phyloP scores from a whole-genome alignment of 2,888 invertebrate species.

The Diadegma fenestrale region DNA sequence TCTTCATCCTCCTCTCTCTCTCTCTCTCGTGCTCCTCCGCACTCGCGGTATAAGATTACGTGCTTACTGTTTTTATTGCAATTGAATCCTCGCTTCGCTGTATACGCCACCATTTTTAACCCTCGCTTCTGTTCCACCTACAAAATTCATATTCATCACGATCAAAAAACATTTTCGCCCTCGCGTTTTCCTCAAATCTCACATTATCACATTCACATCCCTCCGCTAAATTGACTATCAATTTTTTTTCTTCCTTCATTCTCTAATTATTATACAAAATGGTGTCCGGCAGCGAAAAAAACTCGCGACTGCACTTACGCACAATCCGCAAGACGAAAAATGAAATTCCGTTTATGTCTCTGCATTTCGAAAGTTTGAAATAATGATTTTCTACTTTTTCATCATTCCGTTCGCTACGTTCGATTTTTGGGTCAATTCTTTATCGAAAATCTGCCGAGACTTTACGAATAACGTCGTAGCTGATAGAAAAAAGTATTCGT shows the following conservation, averaged over 20 bases:
- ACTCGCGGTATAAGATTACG: conserved; percentile 79
- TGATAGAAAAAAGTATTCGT: not conserved
- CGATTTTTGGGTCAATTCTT: not conserved
- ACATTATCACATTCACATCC: not conserved
- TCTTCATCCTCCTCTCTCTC: conserved; percentile 67
- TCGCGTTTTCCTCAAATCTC: not conserved
- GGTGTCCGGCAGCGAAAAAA: conserved; percentile 78
- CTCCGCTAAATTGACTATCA: too few species aligned
- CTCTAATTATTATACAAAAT: conserved; percentile 83
- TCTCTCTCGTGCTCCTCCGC: conserved; percentile 28
- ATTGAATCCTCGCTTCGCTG: conserved; percentile 80
- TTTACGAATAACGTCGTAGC: not conserved
- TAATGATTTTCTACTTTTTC: not conserved
- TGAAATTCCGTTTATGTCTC: too few species aligned
- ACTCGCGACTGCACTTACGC: not conserved
- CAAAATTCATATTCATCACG: conserved; percentile 78
- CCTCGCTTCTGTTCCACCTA: conserved; percentile 63
- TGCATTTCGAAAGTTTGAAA: too few species aligned
- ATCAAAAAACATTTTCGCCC: conserved; percentile 46
- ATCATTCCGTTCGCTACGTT: not conserved
- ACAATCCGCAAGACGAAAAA: conserved; percentile 2
- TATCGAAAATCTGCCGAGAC: not conserved
- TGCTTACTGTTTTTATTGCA: conserved; percentile 83
- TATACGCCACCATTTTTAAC: conserved; percentile 64
- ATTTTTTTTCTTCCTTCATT: conserved; percentile 78